phyloP scores from a whole-genome alignment of 53 echinoderm and acorn worm genomes.

The Holothuria scabra region DNA sequence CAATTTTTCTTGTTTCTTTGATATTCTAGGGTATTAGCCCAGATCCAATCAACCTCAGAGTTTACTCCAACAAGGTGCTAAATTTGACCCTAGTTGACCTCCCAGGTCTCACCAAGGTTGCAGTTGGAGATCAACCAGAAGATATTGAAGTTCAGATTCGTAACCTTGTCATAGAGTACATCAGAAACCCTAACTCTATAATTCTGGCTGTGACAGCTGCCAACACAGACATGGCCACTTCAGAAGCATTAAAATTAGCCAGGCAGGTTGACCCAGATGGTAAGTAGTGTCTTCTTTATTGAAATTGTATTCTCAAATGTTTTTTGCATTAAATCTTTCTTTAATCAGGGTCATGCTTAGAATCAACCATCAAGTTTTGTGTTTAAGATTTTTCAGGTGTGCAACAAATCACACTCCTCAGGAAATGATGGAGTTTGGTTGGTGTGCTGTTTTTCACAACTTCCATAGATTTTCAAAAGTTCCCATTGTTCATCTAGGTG shows the following conservation, averaged over 20 bases:
- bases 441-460: too few relatives aligned
- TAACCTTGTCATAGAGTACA: constrained; percentile 87
- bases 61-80: constrained; percentile 91
- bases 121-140: constrained; percentile 97
- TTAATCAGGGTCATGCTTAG: background rate
- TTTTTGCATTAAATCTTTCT: background rate
- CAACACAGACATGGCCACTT: constrained; percentile 99
- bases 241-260: constrained; percentile 91
- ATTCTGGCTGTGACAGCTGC: constrained; percentile 96
- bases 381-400: too few relatives aligned
- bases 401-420: too few relatives aligned
- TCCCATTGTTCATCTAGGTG: too few relatives aligned
- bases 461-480: too few relatives aligned
- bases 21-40: constrained; percentile 76
- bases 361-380: too few relatives aligned
- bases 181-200: constrained; percentile 94
- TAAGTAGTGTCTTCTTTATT: constrained; percentile 20
- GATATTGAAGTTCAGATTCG: constrained; percentile 93
- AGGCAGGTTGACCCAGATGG: constrained; percentile 98
- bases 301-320: background rate
- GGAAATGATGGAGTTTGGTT: too few relatives aligned
- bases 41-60: constrained; percentile 91
- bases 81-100: constrained; percentile 97
- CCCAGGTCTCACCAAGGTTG: constrained; percentile 96
- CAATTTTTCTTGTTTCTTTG: too few relatives aligned